phyloP scores from a whole-genome alignment of 2,113 vertebrate genomes.

The Elaphurus davidianus region DNA sequence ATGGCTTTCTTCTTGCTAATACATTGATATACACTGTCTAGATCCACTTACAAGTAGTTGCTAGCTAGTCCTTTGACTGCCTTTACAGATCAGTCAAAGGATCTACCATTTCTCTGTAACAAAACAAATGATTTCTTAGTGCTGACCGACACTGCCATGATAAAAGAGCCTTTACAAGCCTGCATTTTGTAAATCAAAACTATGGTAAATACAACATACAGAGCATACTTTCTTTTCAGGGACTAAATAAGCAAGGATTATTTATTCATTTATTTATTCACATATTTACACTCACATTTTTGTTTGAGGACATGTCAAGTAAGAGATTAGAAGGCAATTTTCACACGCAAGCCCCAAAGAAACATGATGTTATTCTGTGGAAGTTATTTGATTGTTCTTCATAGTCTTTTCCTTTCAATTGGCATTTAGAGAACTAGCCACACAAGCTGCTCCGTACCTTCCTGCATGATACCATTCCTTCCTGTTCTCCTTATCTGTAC shows the following conservation, averaged over 20 bases:
- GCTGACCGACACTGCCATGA: constrained; percentile 12
- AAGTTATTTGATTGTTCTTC: constrained; percentile 85
- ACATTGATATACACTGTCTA: not conserved
- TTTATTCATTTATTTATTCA: constrained; percentile 59
- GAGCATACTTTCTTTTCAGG: constrained; percentile 68
- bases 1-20: not conserved
- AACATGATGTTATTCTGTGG: constrained; percentile 75
- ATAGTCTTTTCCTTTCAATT: constrained; percentile 86
- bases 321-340: constrained; percentile 82
- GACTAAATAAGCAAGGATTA: constrained; percentile 70
- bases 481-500: constrained; percentile 89
- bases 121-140: constrained; percentile 60
- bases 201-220: constrained; percentile 56
- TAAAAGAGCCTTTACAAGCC: constrained; percentile 54
- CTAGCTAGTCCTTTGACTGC: constrained; percentile 29
- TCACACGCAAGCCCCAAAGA: constrained; percentile 66
- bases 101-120: constrained; percentile 50
- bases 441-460: constrained; percentile 85
- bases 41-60: constrained; percentile 29
- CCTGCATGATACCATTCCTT: constrained; percentile 82
- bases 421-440: constrained; percentile 88
- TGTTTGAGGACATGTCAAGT: constrained; percentile 78
- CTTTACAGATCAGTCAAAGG: constrained; percentile 51
- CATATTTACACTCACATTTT: constrained; percentile 69
- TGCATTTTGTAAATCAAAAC: constrained; percentile 76